These are phyloP conservation scores for Galemys pyrenaicus DNA, from an alignment of 2,113 vertebrate species.

Conservation along the genomic window DNA sequence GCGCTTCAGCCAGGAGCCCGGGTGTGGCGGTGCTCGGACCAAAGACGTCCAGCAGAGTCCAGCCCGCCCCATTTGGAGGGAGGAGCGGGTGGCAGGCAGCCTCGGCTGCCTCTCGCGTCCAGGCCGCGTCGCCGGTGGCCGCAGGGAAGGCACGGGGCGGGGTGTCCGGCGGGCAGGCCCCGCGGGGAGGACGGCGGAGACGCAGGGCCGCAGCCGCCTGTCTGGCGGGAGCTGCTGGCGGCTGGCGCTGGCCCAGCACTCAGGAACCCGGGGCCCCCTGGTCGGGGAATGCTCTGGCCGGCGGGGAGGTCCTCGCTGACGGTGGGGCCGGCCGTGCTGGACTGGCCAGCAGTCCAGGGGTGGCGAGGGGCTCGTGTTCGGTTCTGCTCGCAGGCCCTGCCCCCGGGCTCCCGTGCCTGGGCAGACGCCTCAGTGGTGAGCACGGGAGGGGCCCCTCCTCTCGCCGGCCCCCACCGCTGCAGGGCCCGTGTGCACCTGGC, in stretches of 20 bases:
- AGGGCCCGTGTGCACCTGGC: neutral
- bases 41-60: slow-evolving; percentile 37
- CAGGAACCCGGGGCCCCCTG: slow-evolving; percentile 43
- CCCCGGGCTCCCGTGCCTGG: no score
- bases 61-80: neutral
- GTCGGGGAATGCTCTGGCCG: neutral
- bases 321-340: no score
- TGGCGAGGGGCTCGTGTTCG: no score
- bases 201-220: no score
- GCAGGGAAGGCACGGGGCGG: neutral
- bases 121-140: neutral
- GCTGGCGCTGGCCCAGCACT: neutral
- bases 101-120: neutral
- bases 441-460: no score
- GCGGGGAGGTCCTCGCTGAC: no score
- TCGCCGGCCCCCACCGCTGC: no score
- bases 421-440: no score
- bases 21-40: slow-evolving; percentile 42
- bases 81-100: neutral
- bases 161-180: no score
- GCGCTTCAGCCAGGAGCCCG: neutral
- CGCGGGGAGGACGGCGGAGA: no score
- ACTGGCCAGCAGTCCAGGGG: no score
- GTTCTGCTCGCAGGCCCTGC: no score
- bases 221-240: neutral